Conservation (phyloP, 2,797 vertebrate species). For the Diplodus sargus region DNA sequence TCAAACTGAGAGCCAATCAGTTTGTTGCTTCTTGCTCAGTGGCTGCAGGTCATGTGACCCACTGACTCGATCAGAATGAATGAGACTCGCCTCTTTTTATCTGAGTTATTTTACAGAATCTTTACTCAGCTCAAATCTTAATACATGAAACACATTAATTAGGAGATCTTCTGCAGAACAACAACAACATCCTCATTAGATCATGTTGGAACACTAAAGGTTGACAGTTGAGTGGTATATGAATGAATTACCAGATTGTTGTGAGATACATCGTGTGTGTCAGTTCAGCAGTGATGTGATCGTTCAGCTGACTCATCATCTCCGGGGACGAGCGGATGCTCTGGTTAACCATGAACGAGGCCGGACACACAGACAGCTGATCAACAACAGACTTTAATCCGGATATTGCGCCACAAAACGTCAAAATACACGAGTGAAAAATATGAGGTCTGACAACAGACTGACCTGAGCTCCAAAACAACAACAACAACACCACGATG, state of each 20-base stretch:
- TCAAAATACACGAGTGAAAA: conserved; percentile 24
- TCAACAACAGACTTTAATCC: conserved; percentile 58
- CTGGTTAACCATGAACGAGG: conserved; percentile 55
- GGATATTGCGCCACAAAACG: conserved; percentile 16
- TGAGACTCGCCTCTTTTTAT: no score
- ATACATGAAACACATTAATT: no score
- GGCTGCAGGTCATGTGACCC: no score
- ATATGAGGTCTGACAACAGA: conserved; percentile 16
- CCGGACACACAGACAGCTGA: conserved; percentile 15
- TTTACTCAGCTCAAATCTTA: no score
- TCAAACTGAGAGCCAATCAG: no score
- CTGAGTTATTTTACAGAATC: no score
- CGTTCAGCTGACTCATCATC: conserved; percentile 35
- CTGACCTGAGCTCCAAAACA: conserved; percentile 28
- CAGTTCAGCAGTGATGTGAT: not conserved
- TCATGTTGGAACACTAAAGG: no score
- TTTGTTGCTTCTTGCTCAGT: no score
- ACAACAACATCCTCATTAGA: no score
- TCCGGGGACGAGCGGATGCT: not conserved
- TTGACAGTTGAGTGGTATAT: not conserved
- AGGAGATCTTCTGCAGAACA: no score
- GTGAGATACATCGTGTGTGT: not conserved
- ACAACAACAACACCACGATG: not conserved
- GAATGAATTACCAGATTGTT: not conserved
- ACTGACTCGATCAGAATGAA: no score